These are phyloP conservation scores for Prostheceraeus crozeri DNA, from an alignment of 2,888 invertebrate genomes.

Conservation along the genomic window DNA sequence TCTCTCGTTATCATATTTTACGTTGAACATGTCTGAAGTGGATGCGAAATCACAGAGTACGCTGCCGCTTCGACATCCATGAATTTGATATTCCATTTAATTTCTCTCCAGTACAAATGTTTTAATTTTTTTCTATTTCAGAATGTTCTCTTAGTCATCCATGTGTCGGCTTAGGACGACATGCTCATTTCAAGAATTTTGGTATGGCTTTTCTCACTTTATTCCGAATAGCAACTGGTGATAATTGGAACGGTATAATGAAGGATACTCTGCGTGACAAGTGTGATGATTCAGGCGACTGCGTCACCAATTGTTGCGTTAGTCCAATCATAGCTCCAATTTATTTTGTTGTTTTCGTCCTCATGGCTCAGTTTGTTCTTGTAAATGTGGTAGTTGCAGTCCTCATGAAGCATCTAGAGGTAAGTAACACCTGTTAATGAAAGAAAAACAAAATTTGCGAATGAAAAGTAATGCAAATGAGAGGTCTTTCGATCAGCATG, in stretches of 20 bases:
- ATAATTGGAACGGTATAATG: slow-evolving; percentile 99
- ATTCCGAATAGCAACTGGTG: slow-evolving; percentile 96
- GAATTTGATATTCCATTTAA: no score
- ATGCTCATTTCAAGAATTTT: slow-evolving; percentile 96
- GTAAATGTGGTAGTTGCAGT: slow-evolving; percentile 99
- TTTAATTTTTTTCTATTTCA: slow-evolving; percentile 49
- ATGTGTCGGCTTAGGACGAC: slow-evolving; percentile 92
- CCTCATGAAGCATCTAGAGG: slow-evolving; percentile 96
- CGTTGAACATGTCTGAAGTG: no score
- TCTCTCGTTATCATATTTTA: no score
- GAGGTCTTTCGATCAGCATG: no score
- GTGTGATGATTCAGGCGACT: slow-evolving; percentile 75
- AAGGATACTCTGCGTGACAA: slow-evolving; percentile 85
- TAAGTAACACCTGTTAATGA: slow-evolving; percentile 43
- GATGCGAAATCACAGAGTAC: no score
- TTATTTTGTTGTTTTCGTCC: slow-evolving; percentile 97
- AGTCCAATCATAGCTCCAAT: slow-evolving; percentile 95
- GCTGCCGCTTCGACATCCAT: no score
- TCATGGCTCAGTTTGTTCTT: slow-evolving; percentile 98
- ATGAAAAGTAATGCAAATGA: no score
- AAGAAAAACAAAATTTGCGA: no score
- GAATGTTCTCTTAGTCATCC: slow-evolving; percentile 86
- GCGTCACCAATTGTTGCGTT: slow-evolving; percentile 95
- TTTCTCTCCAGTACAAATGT: no score
- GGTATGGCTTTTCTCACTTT: slow-evolving; percentile 94